These are phyloP conservation scores for Micronycteris hirsuta DNA, from an alignment of 2,113 vertebrate species.

Conservation along the genomic window DNA sequence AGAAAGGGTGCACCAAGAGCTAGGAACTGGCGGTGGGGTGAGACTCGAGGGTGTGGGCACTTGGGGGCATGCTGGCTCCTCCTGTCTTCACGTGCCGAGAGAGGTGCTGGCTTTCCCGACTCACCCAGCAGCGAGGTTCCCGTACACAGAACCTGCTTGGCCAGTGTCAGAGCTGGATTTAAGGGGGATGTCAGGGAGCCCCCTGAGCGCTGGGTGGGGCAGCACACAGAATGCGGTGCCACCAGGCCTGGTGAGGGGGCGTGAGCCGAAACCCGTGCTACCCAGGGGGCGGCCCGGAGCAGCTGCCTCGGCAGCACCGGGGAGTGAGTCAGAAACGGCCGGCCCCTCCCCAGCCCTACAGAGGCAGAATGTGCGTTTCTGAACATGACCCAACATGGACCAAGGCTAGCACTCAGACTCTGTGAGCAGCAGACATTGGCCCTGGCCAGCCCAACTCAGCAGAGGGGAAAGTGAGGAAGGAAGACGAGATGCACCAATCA, in stretches of 20 bases:
- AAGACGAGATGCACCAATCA: neutral
- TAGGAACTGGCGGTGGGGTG: neutral
- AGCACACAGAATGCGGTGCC: accelerated
- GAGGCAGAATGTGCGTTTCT: neutral
- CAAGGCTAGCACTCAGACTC: neutral
- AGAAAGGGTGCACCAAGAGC: neutral
- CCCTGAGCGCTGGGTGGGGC: neutral
- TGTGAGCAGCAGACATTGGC: neutral
- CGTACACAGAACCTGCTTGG: neutral
- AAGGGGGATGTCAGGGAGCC: neutral
- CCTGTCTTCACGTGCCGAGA: neutral
- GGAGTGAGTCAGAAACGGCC: accelerated
- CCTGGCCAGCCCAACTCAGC: neutral
- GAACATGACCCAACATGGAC: neutral
- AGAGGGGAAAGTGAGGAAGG: neutral
- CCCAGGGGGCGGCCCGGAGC: accelerated
- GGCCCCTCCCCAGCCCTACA: too few species aligned
- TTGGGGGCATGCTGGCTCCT: accelerated
- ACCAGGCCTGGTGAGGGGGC: accelerated
- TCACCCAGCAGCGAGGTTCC: neutral
- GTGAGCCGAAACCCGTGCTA: accelerated
- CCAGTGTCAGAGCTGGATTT: neutral
- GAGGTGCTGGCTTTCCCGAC: neutral
- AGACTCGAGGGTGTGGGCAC: accelerated
- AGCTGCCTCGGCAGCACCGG: accelerated